These are phyloP conservation scores for Acronicta leporina DNA, from an alignment of 2,888 invertebrate species.

Conservation along the genomic window DNA sequence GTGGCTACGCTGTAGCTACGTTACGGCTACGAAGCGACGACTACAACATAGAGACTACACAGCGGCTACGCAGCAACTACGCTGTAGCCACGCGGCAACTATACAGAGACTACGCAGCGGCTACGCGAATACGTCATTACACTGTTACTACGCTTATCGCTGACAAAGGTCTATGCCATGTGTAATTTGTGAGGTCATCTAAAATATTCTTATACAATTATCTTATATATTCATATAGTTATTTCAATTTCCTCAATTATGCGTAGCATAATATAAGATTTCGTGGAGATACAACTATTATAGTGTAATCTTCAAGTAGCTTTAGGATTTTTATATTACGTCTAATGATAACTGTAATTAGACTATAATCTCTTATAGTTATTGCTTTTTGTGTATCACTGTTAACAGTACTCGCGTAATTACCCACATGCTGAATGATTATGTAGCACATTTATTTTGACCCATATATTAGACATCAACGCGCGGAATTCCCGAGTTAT, in stretches of 20 bases:
- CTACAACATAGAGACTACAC: not conserved
- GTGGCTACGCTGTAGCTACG: not conserved
- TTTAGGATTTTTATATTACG: constrained; percentile 11
- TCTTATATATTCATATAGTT: no score
- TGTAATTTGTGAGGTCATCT: no score
- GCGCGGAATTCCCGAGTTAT: constrained; percentile 61
- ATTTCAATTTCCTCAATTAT: no score
- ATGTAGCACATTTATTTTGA: constrained; percentile 43
- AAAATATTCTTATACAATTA: no score
- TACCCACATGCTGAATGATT: constrained; percentile 12
- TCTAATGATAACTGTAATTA: constrained; percentile 9
- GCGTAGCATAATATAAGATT: no score
- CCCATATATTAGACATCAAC: constrained; percentile 83
- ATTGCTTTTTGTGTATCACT: constrained; percentile 19
- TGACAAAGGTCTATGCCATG: no score
- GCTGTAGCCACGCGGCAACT: no score
- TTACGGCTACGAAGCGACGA: not conserved
- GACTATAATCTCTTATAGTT: constrained; percentile 30
- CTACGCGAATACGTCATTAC: no score
- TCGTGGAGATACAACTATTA: no score
- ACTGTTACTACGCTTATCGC: no score
- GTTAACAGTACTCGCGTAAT: constrained; percentile 28
- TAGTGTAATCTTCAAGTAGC: no score
- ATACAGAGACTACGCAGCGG: no score
- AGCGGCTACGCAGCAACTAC: not conserved